Evolutionary conservation across 2,113 vertebrate genomes (phyloP), one percentile per base, ranked within the genome.

Genomic region (Apodemus speciosus): DNA sequence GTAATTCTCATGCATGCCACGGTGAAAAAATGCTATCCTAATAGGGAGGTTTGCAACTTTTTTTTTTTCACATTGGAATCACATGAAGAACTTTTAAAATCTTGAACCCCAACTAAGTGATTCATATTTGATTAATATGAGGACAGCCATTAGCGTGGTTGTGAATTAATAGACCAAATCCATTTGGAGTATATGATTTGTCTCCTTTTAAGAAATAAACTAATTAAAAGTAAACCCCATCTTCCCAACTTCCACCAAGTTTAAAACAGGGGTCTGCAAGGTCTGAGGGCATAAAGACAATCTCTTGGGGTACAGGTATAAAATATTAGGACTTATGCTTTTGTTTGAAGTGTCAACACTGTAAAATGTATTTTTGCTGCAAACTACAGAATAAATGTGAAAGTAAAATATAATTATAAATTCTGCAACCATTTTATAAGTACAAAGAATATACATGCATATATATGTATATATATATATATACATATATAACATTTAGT

Each of bases 281-380:
- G 30, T 73, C 13, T 30, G 16, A 14, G 1, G 7, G 10, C 46
- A 77, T 11, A 56, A 68, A 60, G n/a, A 80, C 7, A 81, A 79
- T 10, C 27, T 23, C 49, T 5, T 66, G 15, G 35, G 13, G 81
- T 56, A 40, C 3, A 80, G 6, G 23, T 5, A 23, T 66, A 84
- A 66, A 94, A 64, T 86, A 91, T 18, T 68, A 60, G 1, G 73
- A 91, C 18, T 79, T 93, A 27, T 49, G 56, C 40, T 90, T 95
- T 94, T 69, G 64, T 86, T 87, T 90, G 79, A 72, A 85, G 49
- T 73, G 46, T 87, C 46, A 72, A 38, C 40, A 53, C 10, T 68
- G 27, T 80, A 85, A 69, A 38, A 64, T 86, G 32, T 85, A 58
- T 85, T 56, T 89, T 79, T 95, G 23, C 15, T 25, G 43, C 53